Evolutionary conservation across 2,797 vertebrate species (phyloP).

Genomic region (Toxotes lorentzi): DNA sequence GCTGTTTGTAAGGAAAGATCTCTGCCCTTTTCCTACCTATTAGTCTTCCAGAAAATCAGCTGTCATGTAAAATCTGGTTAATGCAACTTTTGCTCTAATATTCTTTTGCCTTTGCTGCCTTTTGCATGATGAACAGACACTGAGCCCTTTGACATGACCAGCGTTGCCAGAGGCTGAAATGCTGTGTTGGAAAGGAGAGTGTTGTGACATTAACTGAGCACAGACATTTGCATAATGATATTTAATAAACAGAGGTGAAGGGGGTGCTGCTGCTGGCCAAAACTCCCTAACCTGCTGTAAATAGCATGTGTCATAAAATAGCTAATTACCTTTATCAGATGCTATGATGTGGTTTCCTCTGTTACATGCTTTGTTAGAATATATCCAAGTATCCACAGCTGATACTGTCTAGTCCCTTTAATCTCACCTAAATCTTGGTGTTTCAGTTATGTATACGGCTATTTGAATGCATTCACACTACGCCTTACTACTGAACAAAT

Average conservation of each 20-base stretch:
- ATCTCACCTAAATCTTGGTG: constrained; percentile 1
- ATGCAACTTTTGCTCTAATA: not conserved
- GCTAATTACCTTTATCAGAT: constrained; percentile 22
- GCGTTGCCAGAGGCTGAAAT: not conserved
- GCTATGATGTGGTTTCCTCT: not conserved
- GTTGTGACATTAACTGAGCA: constrained; percentile 24
- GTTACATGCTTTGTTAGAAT: too few relatives aligned
- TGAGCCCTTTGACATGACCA: not conserved
- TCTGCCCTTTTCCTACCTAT: not conserved
- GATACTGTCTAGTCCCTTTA: not conserved
- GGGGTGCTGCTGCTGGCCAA: not conserved
- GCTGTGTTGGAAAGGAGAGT: not conserved
- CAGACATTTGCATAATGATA: constrained; percentile 37
- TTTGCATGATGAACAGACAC: not conserved
- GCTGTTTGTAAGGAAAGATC: not conserved
- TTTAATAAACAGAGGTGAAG: constrained; percentile 29
- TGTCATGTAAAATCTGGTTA: not conserved
- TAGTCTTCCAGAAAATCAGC: not conserved
- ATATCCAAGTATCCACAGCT: not conserved
- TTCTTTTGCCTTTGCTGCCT: not conserved
- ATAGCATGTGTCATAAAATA: constrained; percentile 3
- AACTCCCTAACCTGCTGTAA: constrained; percentile 28
- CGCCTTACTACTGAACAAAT: not conserved
- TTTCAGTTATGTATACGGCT: not conserved
- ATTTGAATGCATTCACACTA: not conserved